A percentile compares a stretch with the other conserved stretches of the same genome.
These are phyloP conservation scores for Pseudomyrmex pallidus DNA, from an alignment of 1,140 invertebrate species.

Conservation along the genomic window DNA sequence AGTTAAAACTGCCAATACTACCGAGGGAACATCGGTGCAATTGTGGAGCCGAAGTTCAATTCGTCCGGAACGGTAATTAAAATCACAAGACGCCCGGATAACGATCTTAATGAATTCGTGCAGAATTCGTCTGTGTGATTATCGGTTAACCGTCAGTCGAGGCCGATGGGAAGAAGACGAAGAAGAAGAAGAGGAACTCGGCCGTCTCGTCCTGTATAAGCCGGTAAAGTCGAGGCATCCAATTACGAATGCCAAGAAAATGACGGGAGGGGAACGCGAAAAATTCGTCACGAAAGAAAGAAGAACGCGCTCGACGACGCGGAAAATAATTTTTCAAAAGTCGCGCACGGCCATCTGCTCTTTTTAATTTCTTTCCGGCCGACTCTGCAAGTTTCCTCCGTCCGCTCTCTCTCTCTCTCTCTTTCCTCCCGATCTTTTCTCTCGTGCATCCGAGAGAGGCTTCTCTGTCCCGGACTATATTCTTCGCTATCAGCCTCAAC, in stretches of 20 bases:
- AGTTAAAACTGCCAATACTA: not conserved
- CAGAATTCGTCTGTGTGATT: conserved; percentile 53
- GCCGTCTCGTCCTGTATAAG: conserved; percentile 30
- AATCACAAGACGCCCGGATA: conserved; percentile 52
- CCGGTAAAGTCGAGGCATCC: conserved; percentile 53
- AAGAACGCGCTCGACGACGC: conserved; percentile 42
- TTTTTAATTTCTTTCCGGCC: conserved; percentile 56
- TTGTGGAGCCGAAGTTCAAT: not conserved
- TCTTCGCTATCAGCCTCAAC: conserved; percentile 36
- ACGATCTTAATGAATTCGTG: conserved; percentile 69
- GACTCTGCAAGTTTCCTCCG: conserved; percentile 28
- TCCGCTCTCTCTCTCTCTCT: not conserved
- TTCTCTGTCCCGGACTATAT: conserved; percentile 7
- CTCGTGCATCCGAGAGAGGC: not conserved
- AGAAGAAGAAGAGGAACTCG: not conserved
- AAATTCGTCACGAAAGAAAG: conserved; percentile 47
- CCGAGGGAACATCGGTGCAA: conserved; percentile 1
- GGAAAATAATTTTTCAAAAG: conserved; percentile 72
- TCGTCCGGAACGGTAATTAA: conserved; percentile 53
- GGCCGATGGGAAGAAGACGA: not conserved
- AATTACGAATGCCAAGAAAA: conserved; percentile 59
- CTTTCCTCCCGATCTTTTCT: not conserved
- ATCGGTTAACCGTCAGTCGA: conserved; percentile 65
- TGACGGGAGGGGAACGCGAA: conserved; percentile 18
- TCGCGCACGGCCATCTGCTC: conserved; percentile 4